phyloP scores from a whole-genome alignment of 2,113 vertebrate species.

The Cacatua alba region DNA sequence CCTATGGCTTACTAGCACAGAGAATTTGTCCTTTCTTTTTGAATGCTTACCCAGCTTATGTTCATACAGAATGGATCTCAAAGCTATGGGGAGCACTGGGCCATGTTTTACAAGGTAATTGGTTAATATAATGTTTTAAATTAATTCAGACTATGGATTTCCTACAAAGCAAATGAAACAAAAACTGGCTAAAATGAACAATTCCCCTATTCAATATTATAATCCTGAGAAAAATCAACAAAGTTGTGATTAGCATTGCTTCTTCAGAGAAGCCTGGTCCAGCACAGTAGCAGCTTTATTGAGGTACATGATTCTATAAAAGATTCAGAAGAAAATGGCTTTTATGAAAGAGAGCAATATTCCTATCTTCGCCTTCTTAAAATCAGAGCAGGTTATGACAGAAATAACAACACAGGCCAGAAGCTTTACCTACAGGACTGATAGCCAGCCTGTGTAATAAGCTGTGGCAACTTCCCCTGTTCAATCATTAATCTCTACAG shows the following conservation, averaged over 20 bases:
- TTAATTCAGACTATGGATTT: not conserved
- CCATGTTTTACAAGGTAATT: not conserved
- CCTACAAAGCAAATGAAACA: not conserved
- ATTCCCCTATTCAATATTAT: not conserved
- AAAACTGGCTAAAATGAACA: not conserved
- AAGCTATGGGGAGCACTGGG: not conserved
- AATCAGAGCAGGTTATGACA: not conserved
- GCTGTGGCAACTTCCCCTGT: not conserved
- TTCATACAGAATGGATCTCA: not conserved
- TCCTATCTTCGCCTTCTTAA: not conserved
- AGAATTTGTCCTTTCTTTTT: not conserved
- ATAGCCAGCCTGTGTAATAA: not conserved
- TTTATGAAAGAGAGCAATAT: not conserved
- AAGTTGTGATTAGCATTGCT: not conserved
- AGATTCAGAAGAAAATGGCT: not conserved
- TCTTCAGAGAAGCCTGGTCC: not conserved
- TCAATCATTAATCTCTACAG: conserved; percentile 36
- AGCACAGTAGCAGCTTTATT: not conserved
- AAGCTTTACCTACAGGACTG: not conserved
- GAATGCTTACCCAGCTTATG: not conserved
- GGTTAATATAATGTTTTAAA: not conserved
- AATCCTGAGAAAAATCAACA: not conserved
- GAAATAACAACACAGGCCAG: not conserved
- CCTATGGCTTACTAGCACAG: not conserved
- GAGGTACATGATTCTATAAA: not conserved